A percentile compares a stretch with the other conserved stretches of the same genome.
phyloP scores from a whole-genome alignment of 2,797 vertebrate genomes.

The Acanthurus lineatus region DNA sequence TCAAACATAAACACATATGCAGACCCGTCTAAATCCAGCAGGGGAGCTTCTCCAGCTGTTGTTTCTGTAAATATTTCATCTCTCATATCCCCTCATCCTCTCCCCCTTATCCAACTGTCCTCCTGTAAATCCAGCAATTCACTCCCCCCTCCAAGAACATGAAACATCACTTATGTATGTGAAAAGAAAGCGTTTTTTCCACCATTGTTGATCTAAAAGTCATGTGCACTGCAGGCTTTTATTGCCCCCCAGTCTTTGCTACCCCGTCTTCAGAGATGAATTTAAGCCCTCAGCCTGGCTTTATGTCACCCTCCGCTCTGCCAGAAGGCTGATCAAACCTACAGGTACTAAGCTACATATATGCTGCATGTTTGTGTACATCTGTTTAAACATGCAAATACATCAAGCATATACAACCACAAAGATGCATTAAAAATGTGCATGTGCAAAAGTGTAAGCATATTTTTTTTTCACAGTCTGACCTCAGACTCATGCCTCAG shows the following conservation, averaged over 20 bases:
- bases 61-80: constrained; percentile 70
- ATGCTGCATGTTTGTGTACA: constrained; percentile 2
- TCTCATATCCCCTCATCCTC: constrained; percentile 48
- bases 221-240: constrained; percentile 38
- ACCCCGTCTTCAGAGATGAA: constrained; percentile 37
- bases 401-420: neutral
- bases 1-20: neutral
- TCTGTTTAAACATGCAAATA: constrained; percentile 13
- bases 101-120: constrained; percentile 29
- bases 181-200: constrained; percentile 20
- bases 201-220: constrained; percentile 41
- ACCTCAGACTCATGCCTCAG: no score
- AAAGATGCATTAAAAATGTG: neutral
- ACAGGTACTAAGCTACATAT: constrained; percentile 32
- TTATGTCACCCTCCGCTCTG: constrained; percentile 48
- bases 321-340: constrained; percentile 46
- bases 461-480: no score
- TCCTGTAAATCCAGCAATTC: constrained; percentile 44
- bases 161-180: constrained; percentile 53
- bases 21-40: constrained; percentile 44
- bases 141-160: constrained; percentile 42
- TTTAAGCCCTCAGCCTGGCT: constrained; percentile 39
- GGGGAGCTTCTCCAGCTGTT: constrained; percentile 64
- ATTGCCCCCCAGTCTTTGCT: constrained; percentile 25
- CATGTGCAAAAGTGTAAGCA: neutral